A percentile compares a stretch with the other conserved stretches of the same genome.
These are phyloP conservation scores for Drosophila diplacantha DNA, from an alignment of 2,888 invertebrate genomes.

Conservation along the genomic window DNA sequence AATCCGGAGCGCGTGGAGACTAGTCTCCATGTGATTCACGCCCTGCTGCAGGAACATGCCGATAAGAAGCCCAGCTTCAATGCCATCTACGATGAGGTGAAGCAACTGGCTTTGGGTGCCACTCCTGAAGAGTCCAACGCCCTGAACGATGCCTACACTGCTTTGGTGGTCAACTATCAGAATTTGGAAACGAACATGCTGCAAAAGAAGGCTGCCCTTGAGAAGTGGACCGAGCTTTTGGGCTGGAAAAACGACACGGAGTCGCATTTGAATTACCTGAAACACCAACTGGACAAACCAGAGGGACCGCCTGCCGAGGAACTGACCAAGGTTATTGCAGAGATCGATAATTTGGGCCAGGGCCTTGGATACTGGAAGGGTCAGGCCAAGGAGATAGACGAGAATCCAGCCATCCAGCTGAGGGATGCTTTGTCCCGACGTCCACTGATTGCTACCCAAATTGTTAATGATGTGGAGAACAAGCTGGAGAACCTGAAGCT, in stretches of 20 bases:
- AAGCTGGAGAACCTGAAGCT: constrained; percentile 83
- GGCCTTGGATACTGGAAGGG: constrained; percentile 86
- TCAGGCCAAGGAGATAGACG: constrained; percentile 83
- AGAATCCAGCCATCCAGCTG: constrained; percentile 83
- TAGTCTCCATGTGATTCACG: constrained; percentile 87
- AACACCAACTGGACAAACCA: constrained; percentile 86
- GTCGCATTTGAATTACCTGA: constrained; percentile 87
- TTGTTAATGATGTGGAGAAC: constrained; percentile 86
- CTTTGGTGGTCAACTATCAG: constrained; percentile 87
- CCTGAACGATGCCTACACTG: constrained; percentile 86
- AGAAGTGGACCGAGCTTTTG: constrained; percentile 90
- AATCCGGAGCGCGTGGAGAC: constrained; percentile 89
- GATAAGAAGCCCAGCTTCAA: constrained; percentile 89
- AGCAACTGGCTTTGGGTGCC: constrained; percentile 84
- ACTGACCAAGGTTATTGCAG: constrained; percentile 83
- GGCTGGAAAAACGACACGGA: constrained; percentile 89
- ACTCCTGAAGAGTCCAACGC: constrained; percentile 86
- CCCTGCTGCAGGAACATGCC: constrained; percentile 89
- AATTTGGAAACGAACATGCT: constrained; percentile 85
- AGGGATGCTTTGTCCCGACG: constrained; percentile 85
- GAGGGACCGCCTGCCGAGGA: constrained; percentile 85
- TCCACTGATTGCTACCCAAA: constrained; percentile 84
- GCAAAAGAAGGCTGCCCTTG: constrained; percentile 85
- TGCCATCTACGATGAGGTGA: constrained; percentile 89
- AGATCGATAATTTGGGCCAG: constrained; percentile 83